Conservation (phyloP, 1,140 invertebrate genomes). For the Helicoverpa zea region DNA sequence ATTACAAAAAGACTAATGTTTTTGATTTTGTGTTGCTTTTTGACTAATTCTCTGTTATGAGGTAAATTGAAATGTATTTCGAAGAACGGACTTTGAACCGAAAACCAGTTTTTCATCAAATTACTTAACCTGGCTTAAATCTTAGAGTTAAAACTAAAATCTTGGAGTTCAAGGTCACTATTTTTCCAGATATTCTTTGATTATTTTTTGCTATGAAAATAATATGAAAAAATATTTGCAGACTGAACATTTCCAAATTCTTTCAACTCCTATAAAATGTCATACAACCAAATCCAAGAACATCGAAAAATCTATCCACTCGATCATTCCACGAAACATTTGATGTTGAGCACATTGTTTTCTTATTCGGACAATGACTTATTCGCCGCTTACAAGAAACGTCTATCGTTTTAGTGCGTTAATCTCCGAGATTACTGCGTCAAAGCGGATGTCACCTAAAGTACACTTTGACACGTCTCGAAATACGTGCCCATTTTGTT, state of each 20-base stretch:
- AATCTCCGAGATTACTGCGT: slow-evolving; percentile 76
- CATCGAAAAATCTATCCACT: slow-evolving; percentile 22
- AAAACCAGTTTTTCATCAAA: too few relatives aligned
- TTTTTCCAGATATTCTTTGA: too few relatives aligned
- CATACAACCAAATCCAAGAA: background rate
- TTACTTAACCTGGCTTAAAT: too few relatives aligned
- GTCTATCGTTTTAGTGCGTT: slow-evolving; percentile 60
- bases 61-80: background rate
- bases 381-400: slow-evolving; percentile 59
- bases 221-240: background rate
- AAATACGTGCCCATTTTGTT: slow-evolving; percentile 66
- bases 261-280: background rate
- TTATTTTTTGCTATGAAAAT: too few relatives aligned
- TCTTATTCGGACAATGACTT: slow-evolving; percentile 68
- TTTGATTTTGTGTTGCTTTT: background rate
- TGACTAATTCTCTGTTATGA: slow-evolving; percentile 11
- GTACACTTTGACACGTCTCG: slow-evolving; percentile 70
- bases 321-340: slow-evolving; percentile 42
- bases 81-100: too few relatives aligned
- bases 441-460: slow-evolving; percentile 67
- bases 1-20: slow-evolving; percentile 21
- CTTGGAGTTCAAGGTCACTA: too few relatives aligned
- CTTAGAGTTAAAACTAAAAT: too few relatives aligned
- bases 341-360: slow-evolving; percentile 53
- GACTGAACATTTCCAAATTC: background rate